Base-by-base conservation (phyloP, 2,113 vertebrate species). In the Caloenas nicobarica region DNA sequence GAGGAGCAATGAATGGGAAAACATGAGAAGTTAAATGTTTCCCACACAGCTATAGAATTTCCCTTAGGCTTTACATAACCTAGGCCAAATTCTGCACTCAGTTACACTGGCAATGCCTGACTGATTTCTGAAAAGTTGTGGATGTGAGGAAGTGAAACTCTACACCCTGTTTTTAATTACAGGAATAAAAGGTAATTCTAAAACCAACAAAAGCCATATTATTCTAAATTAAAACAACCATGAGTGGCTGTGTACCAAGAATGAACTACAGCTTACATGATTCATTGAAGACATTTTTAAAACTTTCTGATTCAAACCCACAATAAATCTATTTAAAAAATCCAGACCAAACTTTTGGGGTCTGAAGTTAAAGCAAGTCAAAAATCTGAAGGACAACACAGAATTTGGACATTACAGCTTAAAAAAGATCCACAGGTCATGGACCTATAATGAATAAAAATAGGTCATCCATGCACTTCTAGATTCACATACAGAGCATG, bases 1-100 rank as follows among this genome's bases (percentile, higher is more conserved):
- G 72, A 79, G 81, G 91, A 95, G 54, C 74, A 86, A 38, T 13
- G 13, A 91, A 86, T 66, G 65, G 81, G 42, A 90, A 95, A 83
- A 66, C 31, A 44, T 8, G 84, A 71, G 87, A 69, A 85, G 23
- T 56, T 46, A 24, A 13, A 78, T 16, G 18, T 76, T 97, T 97
- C 96, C 91, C 95, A 96, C 69, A 93, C 46, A 91, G 44, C 83
- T 79, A 66, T 72, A 95, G 44, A 25, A 88, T 79, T 95, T 95
- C 95, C 86, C 81, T 80, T 46, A 81, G 56, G 81, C 48, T 84
- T 95, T 74, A 68, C 64, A 56, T 5, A 76, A 31, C 38, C 31
- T 54, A 50, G 28, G 81, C 66, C 64, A 84, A 91, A 73, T 61
- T 89, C 54, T 73, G 60, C 68, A 46, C 28, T 69, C 42, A 22